A percentile compares a stretch with the other conserved stretches of the same genome.
phyloP scores from a whole-genome alignment of 92 coral and sea anemone species.

The Parazoanthus swiftii region DNA sequence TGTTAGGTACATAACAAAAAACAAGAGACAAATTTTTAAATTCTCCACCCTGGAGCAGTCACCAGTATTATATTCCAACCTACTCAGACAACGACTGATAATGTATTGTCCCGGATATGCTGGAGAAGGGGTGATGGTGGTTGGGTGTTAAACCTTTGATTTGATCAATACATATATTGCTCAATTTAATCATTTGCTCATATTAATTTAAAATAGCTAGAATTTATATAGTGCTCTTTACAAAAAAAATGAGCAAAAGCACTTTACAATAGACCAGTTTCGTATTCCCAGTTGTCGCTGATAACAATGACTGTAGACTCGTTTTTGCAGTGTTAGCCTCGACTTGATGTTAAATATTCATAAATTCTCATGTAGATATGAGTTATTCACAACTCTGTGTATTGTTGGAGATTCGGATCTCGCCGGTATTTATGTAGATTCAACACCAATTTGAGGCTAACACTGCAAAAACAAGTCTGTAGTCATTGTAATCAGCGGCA shows the following conservation, averaged over 20 bases:
- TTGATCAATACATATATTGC: not conserved
- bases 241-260: not conserved
- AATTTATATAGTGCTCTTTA: not conserved
- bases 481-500: too few relatives aligned
- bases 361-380: too few relatives aligned
- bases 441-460: too few relatives aligned
- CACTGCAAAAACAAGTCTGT: too few relatives aligned
- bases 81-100: not conserved
- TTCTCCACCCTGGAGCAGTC: constrained; percentile 4
- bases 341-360: too few relatives aligned
- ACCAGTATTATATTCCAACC: constrained; percentile 1
- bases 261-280: too few relatives aligned
- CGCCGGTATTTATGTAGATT: too few relatives aligned
- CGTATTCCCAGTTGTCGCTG: too few relatives aligned
- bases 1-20: not conserved
- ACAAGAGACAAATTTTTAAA: not conserved
- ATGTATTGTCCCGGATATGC: not conserved
- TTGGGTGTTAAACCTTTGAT: not conserved
- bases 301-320: too few relatives aligned
- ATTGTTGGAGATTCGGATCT: too few relatives aligned
- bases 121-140: constrained; percentile 1
- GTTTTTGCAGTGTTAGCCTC: too few relatives aligned
- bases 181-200: not conserved
- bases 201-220: not conserved
- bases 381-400: too few relatives aligned